Conservation (phyloP, 2,797 vertebrate species). For the Manis javanica region DNA sequence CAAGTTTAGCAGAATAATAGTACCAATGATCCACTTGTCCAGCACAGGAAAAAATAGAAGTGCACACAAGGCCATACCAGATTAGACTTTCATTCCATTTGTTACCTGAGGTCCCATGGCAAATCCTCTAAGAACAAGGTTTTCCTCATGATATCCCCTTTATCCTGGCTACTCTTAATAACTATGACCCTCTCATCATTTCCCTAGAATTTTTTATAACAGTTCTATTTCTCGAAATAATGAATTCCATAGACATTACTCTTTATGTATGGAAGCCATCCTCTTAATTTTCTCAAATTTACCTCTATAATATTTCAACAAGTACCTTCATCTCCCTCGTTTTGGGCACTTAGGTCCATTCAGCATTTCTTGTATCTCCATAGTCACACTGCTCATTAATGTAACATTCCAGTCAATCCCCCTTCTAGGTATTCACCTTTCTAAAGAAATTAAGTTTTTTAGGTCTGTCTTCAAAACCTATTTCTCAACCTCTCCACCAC, state of each 20-base stretch:
- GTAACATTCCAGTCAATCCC: not conserved
- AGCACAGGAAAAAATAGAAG: not conserved
- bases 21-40: not conserved
- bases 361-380: not conserved
- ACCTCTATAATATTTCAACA: not conserved
- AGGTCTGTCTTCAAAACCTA: slow-evolving; percentile 18
- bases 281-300: slow-evolving; percentile 14
- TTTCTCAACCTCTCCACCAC: not conserved
- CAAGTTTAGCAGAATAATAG: not conserved
- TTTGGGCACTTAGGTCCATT: not conserved
- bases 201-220: not conserved
- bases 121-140: not conserved
- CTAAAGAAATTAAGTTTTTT: not conserved
- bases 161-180: not conserved
- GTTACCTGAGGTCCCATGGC: not conserved
- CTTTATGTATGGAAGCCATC: not conserved
- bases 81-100: slow-evolving; percentile 2
- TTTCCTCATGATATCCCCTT: not conserved
- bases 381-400: not conserved
- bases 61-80: not conserved
- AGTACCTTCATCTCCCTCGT: not conserved
- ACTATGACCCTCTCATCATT: not conserved
- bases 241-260: not conserved
- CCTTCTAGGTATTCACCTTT: not conserved
- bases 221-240: not conserved